These are phyloP conservation scores for Dryobota labecula DNA, from an alignment of 2,888 invertebrate genomes.

Conservation along the genomic window DNA sequence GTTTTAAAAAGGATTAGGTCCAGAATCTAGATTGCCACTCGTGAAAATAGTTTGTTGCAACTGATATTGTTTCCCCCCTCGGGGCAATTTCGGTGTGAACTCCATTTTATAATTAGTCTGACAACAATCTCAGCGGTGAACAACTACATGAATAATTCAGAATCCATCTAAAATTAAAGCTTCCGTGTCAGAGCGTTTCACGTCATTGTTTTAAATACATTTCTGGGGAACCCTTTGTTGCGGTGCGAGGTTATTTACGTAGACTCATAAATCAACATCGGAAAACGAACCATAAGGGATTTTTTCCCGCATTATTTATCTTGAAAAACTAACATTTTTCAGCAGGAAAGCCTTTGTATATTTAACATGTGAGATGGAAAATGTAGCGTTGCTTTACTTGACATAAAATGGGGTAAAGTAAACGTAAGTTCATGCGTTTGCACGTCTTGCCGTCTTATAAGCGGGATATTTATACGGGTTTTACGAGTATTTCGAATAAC, in stretches of 20 bases:
- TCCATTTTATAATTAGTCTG: conserved; percentile 33
- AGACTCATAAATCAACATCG: conserved; percentile 49
- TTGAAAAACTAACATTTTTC: conserved; percentile 49
- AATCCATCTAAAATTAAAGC: conserved; percentile 51
- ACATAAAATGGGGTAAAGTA: conserved; percentile 41
- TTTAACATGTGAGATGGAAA: conserved; percentile 36
- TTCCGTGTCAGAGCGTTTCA: conserved; percentile 33
- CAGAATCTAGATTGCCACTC: conserved; percentile 14
- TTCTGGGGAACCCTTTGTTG: conserved; percentile 27
- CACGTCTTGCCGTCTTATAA: conserved; percentile 51
- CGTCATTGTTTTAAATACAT: conserved; percentile 52
- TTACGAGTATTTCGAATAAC: conserved; percentile 68
- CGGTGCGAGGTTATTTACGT: conserved; percentile 41
- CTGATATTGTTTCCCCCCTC: conserved; percentile 22
- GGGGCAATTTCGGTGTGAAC: conserved; percentile 13
- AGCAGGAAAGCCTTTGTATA: conserved; percentile 36
- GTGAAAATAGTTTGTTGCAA: conserved; percentile 6
- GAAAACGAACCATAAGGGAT: conserved; percentile 31
- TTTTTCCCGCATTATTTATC: conserved; percentile 49
- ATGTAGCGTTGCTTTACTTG: conserved; percentile 41
- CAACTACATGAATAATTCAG: conserved; percentile 43
- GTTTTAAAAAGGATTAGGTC: conserved; percentile 16
- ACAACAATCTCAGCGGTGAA: conserved; percentile 34
- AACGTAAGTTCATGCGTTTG: conserved; percentile 48
- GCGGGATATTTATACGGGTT: conserved; percentile 70